Evolutionary conservation across 2,797 vertebrate species (phyloP), one percentile per base, ranked within the genome.

Genomic region (Darevskia mixta): DNA sequence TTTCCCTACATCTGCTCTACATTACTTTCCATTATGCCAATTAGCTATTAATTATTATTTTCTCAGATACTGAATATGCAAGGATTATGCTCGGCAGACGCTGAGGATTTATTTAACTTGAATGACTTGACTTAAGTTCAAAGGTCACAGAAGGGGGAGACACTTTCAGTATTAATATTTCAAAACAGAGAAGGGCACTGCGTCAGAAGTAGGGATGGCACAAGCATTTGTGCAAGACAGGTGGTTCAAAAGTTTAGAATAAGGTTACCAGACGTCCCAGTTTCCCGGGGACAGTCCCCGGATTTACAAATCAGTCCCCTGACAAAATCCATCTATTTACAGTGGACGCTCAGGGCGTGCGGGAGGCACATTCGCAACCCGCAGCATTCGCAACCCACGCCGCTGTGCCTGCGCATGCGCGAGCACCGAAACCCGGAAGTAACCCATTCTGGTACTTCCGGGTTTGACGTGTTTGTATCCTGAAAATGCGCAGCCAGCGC

Each of bases 1-100:
- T 96, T 96, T 96, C 89, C 91, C 94, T 95, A 95, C 95, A 97
- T 97, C 97, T 97, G 96, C 92, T 96, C 90, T 92, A 89, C 89
- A 95, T 95, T 96, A 96, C 94, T 96, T 93, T 94, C 61, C 92
- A 96, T 96, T 97, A 97, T 87, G 95, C 91, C 95, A 97, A 97
- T 97, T 96, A 96, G 94, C 95, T 95, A 97, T 97, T 97, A 96
- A 97, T 97, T 97, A 97, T 93, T 94, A 91, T 94, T 94, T 95
- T 94, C 93, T 95, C 87, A 91, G 97, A 96, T 95, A 96, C 93
- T 95, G 92, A 93, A 94, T 95, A 95, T 35, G 66, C 91, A 93
- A 94, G 81, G 92, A 94, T 89, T 92, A 87, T 89, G 94, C 91
- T 92, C 95, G 95, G 96, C 95, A 96, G 95, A 95, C 92, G 96